These are phyloP conservation scores for Drosophila tristis DNA, from an alignment of 1,140 invertebrate species.

Conservation along the genomic window DNA sequence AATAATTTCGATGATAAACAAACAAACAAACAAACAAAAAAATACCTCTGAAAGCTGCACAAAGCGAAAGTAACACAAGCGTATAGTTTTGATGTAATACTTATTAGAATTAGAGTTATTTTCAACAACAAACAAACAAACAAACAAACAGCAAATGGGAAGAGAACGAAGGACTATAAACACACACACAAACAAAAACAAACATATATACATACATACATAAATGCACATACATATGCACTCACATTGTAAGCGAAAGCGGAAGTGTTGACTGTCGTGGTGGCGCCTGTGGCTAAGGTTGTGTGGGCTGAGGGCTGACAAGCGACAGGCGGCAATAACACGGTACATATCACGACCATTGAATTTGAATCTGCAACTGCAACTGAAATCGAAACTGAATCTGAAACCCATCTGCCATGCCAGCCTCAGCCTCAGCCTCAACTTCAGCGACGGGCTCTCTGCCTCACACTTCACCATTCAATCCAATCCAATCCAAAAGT, in stretches of 20 bases:
- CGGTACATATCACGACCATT: too few relatives aligned
- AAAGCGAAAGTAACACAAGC: constrained; percentile 11
- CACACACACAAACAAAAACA: constrained; percentile 37
- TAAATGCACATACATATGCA: too few relatives aligned
- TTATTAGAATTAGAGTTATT: constrained; percentile 61
- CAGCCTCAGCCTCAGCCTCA: too few relatives aligned
- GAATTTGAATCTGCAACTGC: too few relatives aligned
- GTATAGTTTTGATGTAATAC: constrained; percentile 52
- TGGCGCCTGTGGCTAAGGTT: too few relatives aligned
- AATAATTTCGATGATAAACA: constrained; percentile 39
- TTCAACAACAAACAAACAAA: constrained; percentile 47
- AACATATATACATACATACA: constrained; percentile 5
- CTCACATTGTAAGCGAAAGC: too few relatives aligned
- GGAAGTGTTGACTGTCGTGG: too few relatives aligned
- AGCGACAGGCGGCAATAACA: too few relatives aligned
- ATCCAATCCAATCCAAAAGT: not conserved
- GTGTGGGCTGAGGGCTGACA: too few relatives aligned
- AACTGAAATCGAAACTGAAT: too few relatives aligned
- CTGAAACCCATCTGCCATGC: too few relatives aligned
- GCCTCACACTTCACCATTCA: not conserved
- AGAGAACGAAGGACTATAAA: constrained; percentile 82
- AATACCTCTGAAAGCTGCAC: constrained; percentile 51
- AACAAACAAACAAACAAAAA: constrained; percentile 28
- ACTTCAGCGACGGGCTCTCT: not conserved
- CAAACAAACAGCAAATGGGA: constrained; percentile 60